Evolutionary conservation across 2,113 vertebrate genomes (phyloP).

Genomic region (Nanorana parkeri): DNA sequence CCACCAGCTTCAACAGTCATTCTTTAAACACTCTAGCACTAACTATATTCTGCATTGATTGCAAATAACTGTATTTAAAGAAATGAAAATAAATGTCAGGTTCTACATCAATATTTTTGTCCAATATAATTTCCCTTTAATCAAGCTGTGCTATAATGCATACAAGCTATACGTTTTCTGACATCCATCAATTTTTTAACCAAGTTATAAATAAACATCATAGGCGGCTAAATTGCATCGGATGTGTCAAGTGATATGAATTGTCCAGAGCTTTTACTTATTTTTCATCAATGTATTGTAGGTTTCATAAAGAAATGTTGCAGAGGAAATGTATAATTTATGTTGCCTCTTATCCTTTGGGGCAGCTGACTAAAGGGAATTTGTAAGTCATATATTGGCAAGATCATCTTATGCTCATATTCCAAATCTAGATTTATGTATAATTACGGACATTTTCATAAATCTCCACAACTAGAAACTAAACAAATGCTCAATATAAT

Average conservation of each 20-base stretch:
- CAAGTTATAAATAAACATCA: conserved; percentile 48
- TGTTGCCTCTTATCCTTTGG: conserved; percentile 7
- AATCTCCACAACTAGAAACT: background rate
- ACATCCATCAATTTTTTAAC: conserved; percentile 43
- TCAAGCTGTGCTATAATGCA: background rate
- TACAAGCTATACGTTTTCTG: conserved; percentile 49
- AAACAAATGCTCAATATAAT: too few relatives aligned
- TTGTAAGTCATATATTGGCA: background rate
- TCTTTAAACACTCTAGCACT: too few relatives aligned
- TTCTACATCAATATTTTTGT: too few relatives aligned
- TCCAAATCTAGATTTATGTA: background rate
- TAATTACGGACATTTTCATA: background rate
- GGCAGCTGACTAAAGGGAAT: background rate
- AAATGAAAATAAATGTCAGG: too few relatives aligned
- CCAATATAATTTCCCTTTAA: too few relatives aligned
- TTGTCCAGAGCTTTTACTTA: conserved; percentile 29
- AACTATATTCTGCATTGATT: too few relatives aligned
- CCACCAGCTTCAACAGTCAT: too few relatives aligned
- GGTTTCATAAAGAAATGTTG: conserved; percentile 4
- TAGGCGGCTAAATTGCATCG: conserved; percentile 22
- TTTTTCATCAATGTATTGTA: conserved; percentile 50
- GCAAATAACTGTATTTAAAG: too few relatives aligned
- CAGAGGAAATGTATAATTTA: background rate
- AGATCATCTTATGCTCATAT: background rate
- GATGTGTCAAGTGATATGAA: conserved; percentile 10